These are phyloP conservation scores for Lytechinus variegatus DNA, from an alignment of 35 echinoderm and acorn worm species.

Conservation along the genomic window DNA sequence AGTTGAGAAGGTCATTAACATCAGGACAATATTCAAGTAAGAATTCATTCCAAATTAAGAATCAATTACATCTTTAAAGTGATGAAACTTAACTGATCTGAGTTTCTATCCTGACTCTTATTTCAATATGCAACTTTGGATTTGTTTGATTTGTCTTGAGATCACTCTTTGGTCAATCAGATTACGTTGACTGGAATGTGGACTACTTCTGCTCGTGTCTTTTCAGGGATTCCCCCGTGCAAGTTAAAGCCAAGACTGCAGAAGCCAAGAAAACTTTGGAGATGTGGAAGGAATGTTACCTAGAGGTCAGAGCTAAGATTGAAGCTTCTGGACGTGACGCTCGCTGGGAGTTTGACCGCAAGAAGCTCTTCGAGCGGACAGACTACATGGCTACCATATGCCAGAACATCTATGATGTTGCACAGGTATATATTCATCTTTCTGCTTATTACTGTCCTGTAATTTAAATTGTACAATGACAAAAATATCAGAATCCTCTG, in stretches of 20 bases:
- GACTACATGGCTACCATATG: conserved; percentile 99
- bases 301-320: conserved; percentile 96
- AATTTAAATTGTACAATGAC: no score
- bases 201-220: not conserved
- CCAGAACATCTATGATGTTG: conserved; percentile 96
- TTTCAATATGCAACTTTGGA: no score
- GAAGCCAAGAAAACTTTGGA: conserved; percentile 97
- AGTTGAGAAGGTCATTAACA: conserved; percentile 98
- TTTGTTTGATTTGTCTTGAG: no score
- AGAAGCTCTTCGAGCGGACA: conserved; percentile 96
- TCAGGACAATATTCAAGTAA: conserved; percentile 99
- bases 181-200: no score
- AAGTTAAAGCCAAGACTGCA: conserved; percentile 89
- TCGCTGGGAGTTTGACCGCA: conserved; percentile 99
- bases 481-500: no score
- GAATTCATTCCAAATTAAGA: not conserved
- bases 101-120: no score
- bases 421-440: conserved; percentile 67
- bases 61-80: no score
- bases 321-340: conserved; percentile 96
- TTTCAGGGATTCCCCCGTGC: conserved; percentile 84
- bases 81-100: no score
- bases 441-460: not conserved
- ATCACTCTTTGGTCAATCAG: no score
- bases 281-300: conserved; percentile 98